These are phyloP conservation scores for Crocidura indochinensis DNA, from an alignment of 2,797 vertebrate species.

Conservation along the genomic window DNA sequence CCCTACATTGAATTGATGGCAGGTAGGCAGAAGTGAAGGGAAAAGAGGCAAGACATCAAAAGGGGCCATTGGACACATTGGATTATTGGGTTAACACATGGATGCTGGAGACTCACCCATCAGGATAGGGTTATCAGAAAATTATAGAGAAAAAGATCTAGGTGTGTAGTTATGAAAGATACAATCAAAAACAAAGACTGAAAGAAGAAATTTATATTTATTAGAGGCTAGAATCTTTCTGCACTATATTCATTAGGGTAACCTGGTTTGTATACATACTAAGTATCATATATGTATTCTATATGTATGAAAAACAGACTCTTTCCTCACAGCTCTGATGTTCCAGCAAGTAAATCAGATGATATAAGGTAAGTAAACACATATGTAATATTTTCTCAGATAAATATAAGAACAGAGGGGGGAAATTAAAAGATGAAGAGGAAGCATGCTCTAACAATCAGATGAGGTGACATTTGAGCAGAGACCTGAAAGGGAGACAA, in stretches of 20 bases:
- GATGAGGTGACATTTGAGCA: not conserved
- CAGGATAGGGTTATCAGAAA: not conserved
- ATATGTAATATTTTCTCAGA: fast-evolving
- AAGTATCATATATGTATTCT: not conserved
- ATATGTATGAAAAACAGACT: not conserved
- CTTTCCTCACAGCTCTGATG: not conserved
- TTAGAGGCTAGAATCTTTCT: not conserved
- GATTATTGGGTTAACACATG: not conserved
- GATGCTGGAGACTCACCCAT: not conserved
- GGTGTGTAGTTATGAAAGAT: not conserved
- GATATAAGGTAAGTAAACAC: not conserved
- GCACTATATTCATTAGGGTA: not conserved
- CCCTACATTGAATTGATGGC: constrained; percentile 44
- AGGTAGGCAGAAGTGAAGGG: not conserved
- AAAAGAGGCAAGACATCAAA: constrained; percentile 18
- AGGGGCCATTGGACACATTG: not conserved
- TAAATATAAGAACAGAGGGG: not conserved
- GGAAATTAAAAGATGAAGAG: not conserved
- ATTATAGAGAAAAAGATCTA: not conserved
- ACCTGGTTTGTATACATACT: not conserved
- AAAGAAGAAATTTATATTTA: not conserved
- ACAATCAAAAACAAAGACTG: not conserved
- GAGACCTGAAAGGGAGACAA: not conserved
- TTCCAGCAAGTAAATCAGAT: not conserved
- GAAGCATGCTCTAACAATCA: not conserved